phyloP scores from a whole-genome alignment of 2,797 vertebrate species.

The Allobates femoralis region DNA sequence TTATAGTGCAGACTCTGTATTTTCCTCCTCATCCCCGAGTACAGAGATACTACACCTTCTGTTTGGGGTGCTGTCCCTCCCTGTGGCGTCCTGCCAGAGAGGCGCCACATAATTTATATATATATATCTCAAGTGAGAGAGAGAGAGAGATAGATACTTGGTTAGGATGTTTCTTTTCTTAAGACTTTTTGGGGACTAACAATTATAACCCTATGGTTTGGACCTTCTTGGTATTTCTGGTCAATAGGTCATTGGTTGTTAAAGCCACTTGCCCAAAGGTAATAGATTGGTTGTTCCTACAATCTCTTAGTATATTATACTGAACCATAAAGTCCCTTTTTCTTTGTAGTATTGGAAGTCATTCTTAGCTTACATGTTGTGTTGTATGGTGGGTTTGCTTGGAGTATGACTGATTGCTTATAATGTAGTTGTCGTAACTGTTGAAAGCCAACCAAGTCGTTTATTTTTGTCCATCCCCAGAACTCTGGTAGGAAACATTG shows the following conservation, averaged over 20 bases:
- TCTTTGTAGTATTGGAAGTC: background rate
- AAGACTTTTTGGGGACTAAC: background rate
- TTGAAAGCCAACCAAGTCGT: background rate
- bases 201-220: background rate
- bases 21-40: too few relatives aligned
- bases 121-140: too few relatives aligned
- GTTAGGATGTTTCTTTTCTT: background rate
- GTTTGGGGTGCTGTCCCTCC: too few relatives aligned
- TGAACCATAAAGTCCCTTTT: background rate
- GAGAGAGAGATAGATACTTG: too few relatives aligned
- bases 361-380: background rate
- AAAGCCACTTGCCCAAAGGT: background rate
- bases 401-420: background rate
- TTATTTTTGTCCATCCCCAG: slow-evolving; percentile 8
- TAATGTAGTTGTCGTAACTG: background rate
- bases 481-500: background rate
- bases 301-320: too few relatives aligned
- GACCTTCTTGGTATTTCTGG: background rate
- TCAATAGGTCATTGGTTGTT: background rate
- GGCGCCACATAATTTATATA: too few relatives aligned
- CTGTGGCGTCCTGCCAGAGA: too few relatives aligned
- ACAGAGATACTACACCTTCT: too few relatives aligned
- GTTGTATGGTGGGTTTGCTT: background rate
- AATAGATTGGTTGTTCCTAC: background rate
- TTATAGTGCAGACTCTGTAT: too few relatives aligned